Evolutionary conservation across 2,113 vertebrate species (phyloP).

Genomic region (Chloebia gouldiae): DNA sequence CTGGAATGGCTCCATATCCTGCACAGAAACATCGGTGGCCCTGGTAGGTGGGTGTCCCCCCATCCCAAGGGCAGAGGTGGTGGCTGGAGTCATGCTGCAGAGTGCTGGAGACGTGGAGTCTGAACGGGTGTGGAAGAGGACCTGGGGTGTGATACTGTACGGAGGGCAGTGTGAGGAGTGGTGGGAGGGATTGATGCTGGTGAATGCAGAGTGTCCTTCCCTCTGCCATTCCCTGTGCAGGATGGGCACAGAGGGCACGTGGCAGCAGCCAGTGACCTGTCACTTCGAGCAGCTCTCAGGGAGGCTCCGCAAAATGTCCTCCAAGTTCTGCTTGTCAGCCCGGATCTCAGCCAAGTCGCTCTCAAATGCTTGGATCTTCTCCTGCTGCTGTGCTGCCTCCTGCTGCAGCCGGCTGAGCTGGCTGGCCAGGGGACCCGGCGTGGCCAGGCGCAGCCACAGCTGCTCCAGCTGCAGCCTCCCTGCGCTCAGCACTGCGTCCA

Average conservation of each 20-base stretch:
- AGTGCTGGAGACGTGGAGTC: fast-evolving
- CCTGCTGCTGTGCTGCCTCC: constrained; percentile 77
- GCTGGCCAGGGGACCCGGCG: constrained; percentile 58
- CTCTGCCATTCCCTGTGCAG: not conserved
- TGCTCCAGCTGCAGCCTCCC: constrained; percentile 72
- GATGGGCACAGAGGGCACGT: not conserved
- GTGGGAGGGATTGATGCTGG: not conserved
- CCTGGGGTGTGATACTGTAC: not conserved
- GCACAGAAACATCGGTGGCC: not conserved
- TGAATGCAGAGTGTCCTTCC: not conserved
- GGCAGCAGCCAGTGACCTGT: not conserved
- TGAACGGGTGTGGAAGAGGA: not conserved
- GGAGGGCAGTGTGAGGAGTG: not conserved
- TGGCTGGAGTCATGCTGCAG: not conserved
- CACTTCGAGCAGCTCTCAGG: constrained; percentile 77
- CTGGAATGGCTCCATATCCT: not conserved
- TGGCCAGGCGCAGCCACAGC: constrained; percentile 73
- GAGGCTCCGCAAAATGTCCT: constrained; percentile 83
- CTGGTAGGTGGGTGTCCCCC: not conserved
- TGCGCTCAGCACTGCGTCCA: constrained; percentile 68
- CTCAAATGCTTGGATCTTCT: constrained; percentile 76
- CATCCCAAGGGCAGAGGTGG: not conserved
- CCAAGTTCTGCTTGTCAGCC: constrained; percentile 84
- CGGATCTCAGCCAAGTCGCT: constrained; percentile 82
- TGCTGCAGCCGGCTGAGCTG: constrained; percentile 80